Evolutionary conservation across 2,113 vertebrate species (phyloP), one percentile per base, ranked within the genome.

Genomic region (Neodon shergylaensis): DNA sequence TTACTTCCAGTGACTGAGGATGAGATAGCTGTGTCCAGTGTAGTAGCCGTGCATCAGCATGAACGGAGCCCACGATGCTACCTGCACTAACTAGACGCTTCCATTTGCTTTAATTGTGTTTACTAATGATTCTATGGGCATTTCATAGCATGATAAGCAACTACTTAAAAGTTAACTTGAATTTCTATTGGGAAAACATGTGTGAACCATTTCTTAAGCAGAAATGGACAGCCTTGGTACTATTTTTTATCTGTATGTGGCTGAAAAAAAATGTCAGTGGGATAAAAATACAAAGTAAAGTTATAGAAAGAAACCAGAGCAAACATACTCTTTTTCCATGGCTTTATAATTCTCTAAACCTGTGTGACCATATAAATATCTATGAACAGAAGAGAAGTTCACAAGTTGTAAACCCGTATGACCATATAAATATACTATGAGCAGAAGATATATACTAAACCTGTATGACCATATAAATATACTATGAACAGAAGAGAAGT

Each of bases 101-200:
- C 17, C 22, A 31, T 92, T 76, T 74, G 61, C 26, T 82, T 90
- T 87, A 92, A 82, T 82, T 82, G 61, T 81, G 6, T 86, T 47
- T 90, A 22, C 19, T 88, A 83, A 73, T 92, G 33, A 86, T 39
- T 96, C 83, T 31, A 33, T 88, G 66, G 47, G 22, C 8, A 88
- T 74, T 66, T 91, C 52, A 42, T 49, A 86, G 13, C 88, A 42
- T 83, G 31, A 68, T 87, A 79, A 77, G 19, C 91, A 82, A 77
- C 52, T 83, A 85, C 36, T 92, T 88, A 94, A 95, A 95, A 74
- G 17, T 11, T 77, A 96, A 47, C 61, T 86, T 33, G 72, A 3
- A 85, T 89, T 73, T 42, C 11, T 82, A 28, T 92, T 78, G 66
- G 63, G n/a, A 73, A 92, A 79, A 49, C 33, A 74, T 33, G 28